Evolutionary conservation across 2,113 vertebrate species (phyloP).

Genomic region (Anas platyrhynchos): DNA sequence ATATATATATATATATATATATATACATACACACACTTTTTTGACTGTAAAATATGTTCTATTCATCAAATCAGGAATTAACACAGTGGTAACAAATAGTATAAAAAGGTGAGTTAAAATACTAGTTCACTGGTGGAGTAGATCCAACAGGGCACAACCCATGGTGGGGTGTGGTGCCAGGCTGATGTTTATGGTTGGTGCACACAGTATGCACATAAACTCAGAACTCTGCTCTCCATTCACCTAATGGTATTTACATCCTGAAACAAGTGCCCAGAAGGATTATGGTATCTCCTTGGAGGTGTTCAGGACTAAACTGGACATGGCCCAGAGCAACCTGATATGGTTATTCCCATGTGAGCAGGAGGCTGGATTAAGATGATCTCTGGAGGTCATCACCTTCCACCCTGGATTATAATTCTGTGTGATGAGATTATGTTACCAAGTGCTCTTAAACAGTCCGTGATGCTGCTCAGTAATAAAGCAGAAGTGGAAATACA

Average conservation of each 20-base stretch:
- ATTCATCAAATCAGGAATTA: not conserved
- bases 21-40: not conserved
- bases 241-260: not conserved
- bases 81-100: not conserved
- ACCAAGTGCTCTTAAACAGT: not conserved
- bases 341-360: not conserved
- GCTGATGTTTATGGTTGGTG: not conserved
- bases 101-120: not conserved
- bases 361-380: rapidly evolving
- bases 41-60: not conserved
- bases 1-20: not conserved
- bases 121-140: not conserved
- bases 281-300: not conserved
- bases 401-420: not conserved
- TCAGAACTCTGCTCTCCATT: not conserved
- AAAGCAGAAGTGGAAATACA: not conserved
- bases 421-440: not conserved
- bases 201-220: rapidly evolving
- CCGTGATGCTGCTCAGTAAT: not conserved
- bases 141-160: not conserved
- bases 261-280: not conserved
- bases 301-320: not conserved
- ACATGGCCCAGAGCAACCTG: not conserved
- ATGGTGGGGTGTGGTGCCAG: not conserved
- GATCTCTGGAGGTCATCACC: not conserved